Evolutionary conservation across 2,888 invertebrate species (phyloP), one percentile per base, ranked within the genome.

Genomic region (Mesorhabditis spiculigera): DNA sequence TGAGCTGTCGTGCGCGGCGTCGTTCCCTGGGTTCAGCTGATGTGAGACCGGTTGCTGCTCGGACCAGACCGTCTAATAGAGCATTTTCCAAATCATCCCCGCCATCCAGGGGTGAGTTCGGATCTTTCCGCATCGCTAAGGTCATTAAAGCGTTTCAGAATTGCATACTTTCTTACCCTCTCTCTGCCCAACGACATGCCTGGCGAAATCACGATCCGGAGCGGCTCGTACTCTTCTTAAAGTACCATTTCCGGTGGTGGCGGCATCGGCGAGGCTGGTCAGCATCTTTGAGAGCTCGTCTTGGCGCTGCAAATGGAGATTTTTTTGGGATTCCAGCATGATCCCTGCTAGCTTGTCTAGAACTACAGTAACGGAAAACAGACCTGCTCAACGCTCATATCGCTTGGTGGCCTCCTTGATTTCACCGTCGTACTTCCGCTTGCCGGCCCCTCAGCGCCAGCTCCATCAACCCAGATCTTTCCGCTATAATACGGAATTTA

Each of bases 21-120:
- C 88, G 66, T 65, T 86, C 83, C n/a, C 86, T 81, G n/a, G 86
- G 82, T 68, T 86, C 86, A 28, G 28, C 28, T 28, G 28, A 28
- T 45, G 85, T 83, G 42, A 86, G 87, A 43, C 86, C 84, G 13
- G 93, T 93, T 4, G 93, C 93, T 5, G 94, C 94, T 86, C 95
- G 92, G 44, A 97, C 95, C 71, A 97, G 89, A 75, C 93, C 94
- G 87, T 97, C 95, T 63, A 97, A 89, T 68, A 97, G 92, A 87
- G 96, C 96, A 86, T 97, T 96, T 83, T 94, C 93, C 4, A 93
- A 91, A 82, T 92, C 89, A 67, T 87, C 88, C n/a, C 66, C 71
- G 0, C 66, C 71, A n/a, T 64, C 70, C 45, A 72, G 73, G 6
- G 71, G 28, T 16, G 68, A 61, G 42, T 13, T 13, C 4, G n/a